Evolutionary conservation across 2,797 vertebrate genomes (phyloP).

Genomic region (Fistularia tabacaria): DNA sequence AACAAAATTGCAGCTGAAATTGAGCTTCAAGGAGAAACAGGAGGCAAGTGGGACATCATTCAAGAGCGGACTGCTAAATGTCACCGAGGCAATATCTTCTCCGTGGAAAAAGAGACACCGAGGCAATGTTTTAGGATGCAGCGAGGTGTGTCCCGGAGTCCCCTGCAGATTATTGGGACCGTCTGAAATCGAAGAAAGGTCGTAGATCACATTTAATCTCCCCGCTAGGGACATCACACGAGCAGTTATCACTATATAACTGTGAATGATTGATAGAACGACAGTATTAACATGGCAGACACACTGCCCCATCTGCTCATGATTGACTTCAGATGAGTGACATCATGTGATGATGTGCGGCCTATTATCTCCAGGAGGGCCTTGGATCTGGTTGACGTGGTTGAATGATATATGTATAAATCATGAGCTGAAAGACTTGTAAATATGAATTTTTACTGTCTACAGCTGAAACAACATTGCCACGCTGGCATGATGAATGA

Average conservation of each 20-base stretch:
- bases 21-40: constrained; percentile 41
- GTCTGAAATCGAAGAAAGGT: constrained; percentile 46
- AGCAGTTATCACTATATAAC: constrained; percentile 15
- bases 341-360: constrained; percentile 14
- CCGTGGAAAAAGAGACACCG: constrained; percentile 2
- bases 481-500: no score
- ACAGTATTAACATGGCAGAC: constrained; percentile 42
- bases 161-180: constrained; percentile 26
- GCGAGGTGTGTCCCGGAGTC: constrained; percentile 29
- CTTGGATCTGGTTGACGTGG: background rate
- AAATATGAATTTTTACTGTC: background rate
- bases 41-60: constrained; percentile 34
- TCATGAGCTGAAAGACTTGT: constrained; percentile 8
- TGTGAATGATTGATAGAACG: constrained; percentile 44
- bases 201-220: constrained; percentile 51
- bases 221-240: constrained; percentile 26
- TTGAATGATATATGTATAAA: background rate
- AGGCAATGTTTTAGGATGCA: constrained; percentile 40
- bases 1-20: constrained; percentile 42
- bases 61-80: constrained; percentile 41
- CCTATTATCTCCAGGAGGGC: constrained; percentile 23
- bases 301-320: constrained; percentile 29
- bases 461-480: no score
- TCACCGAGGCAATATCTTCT: constrained; percentile 24
- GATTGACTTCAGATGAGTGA: constrained; percentile 30